Evolutionary conservation across 1,140 invertebrate genomes (phyloP).

Genomic region (Dysdera silvatica): DNA sequence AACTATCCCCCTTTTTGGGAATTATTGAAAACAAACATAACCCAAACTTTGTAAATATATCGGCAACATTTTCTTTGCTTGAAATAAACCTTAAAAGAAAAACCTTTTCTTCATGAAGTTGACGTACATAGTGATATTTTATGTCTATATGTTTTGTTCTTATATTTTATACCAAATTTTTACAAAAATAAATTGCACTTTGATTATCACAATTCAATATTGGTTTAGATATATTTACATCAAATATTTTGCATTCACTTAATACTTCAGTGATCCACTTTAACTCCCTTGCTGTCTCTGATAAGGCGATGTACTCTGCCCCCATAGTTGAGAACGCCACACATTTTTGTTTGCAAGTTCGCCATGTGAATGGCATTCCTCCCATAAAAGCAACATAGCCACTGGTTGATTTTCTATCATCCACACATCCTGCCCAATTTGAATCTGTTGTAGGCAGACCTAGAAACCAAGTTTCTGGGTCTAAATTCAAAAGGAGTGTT

Average conservation of each 20-base stretch:
- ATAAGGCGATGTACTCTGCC: slow-evolving; percentile 24
- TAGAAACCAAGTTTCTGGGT: too few relatives aligned
- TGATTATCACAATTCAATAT: slow-evolving; percentile 1
- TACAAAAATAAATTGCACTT: too few relatives aligned
- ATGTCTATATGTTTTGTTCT: slow-evolving; percentile 38
- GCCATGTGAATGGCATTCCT: slow-evolving; percentile 36
- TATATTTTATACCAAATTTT: too few relatives aligned
- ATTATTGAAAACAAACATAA: too few relatives aligned
- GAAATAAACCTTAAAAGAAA: slow-evolving; percentile 7
- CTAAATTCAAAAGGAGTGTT: too few relatives aligned
- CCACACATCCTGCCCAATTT: background rate
- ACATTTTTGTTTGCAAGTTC: slow-evolving; percentile 12
- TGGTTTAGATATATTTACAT: background rate
- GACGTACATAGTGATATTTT: slow-evolving; percentile 36
- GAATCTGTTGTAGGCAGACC: too few relatives aligned
- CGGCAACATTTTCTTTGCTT: slow-evolving; percentile 12
- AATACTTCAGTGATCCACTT: slow-evolving; percentile 5
- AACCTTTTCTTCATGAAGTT: slow-evolving; percentile 41
- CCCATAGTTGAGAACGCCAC: slow-evolving; percentile 24
- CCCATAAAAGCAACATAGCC: slow-evolving; percentile 40
- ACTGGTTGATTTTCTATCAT: slow-evolving; percentile 37
- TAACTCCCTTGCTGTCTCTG: slow-evolving; percentile 10
- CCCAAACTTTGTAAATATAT: slow-evolving; percentile 29
- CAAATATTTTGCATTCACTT: background rate
- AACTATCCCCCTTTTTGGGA: too few relatives aligned